Evolutionary conservation across 2,113 vertebrate species (phyloP), one percentile per base, ranked within the genome.

Genomic region (Galeopterus variegatus): DNA sequence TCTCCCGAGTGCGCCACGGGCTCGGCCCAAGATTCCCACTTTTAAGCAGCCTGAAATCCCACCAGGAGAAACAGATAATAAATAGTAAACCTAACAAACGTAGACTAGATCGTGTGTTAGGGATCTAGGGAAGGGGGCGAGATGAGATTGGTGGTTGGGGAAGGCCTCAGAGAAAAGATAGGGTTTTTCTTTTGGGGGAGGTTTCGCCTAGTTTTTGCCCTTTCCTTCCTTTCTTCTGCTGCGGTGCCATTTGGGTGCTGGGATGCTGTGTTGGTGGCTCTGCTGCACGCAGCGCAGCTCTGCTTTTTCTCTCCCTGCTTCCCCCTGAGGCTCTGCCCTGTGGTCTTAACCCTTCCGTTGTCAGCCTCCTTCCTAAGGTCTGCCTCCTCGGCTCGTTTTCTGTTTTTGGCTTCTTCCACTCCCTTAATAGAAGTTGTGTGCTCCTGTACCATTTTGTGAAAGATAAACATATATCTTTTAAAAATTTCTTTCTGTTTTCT

Each of bases 401-500:
- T 83, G 28, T 73, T 77, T 21, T 4, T 73, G 67, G 67, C 28
- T 12, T 52, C 31, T 87, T 18, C 58, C 41, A 87, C 60, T 77
- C 70, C 50, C 41, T 36, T 64, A 58, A 36, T 4, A 81, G 70
- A 65, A 90, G 50, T 48, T 21, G 92, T 19, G 6, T 23, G 12
- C 5, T 60, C 50, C 31, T 33, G 11, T 52, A 23, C 67, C 45
- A 82, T 64, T 82, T 62, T 67, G 41, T 60, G 58, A 58, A 67
- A 62, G 52, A 76, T 72, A 48, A 88, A 62, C 76, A 76, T 45
- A 36, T 64, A 41, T 23, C 11, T 81, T 82, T 80, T 33, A 90
- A 93, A 81, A 18, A 60, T 31, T 58, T 41, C 84, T 45, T 65
- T 92, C 18, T 86, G 15, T 69, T 81, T 96, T 81, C 58, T 67